These are phyloP conservation scores for Acanthurus leucopareius DNA, from an alignment of 2,797 vertebrate genomes.

Conservation along the genomic window DNA sequence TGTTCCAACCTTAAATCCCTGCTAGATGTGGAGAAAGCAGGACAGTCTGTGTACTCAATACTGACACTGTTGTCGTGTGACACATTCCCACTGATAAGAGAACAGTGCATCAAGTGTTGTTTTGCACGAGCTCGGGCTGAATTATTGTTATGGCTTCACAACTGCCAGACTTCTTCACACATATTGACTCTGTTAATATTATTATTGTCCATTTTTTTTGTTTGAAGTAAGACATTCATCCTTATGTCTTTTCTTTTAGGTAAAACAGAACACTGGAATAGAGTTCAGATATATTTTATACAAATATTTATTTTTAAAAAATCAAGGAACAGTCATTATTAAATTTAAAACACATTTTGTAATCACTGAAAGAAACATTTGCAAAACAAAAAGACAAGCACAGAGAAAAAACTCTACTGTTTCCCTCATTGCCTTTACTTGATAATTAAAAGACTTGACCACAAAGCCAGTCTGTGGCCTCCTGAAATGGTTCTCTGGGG, in stretches of 20 bases:
- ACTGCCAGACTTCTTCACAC: background rate
- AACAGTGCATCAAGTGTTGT: conserved; percentile 48
- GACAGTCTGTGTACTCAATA: conserved; percentile 15
- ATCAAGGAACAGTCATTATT: background rate
- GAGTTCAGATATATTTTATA: conserved; percentile 27
- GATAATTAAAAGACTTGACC: conserved; percentile 30
- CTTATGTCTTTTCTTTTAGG: background rate
- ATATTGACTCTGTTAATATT: background rate
- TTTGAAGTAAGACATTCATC: background rate
- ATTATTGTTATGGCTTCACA: conserved; percentile 36
- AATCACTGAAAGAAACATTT: background rate
- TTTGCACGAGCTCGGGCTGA: background rate
- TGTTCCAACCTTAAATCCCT: conserved; percentile 50
- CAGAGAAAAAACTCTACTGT: background rate
- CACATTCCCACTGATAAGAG: conserved; percentile 48
- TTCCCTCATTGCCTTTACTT: conserved; percentile 10
- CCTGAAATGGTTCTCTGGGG: background rate
- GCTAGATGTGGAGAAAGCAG: conserved; percentile 22
- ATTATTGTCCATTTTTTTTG: background rate
- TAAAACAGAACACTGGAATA: background rate
- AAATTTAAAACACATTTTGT: conserved; percentile 17
- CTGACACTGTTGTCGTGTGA: conserved; percentile 58
- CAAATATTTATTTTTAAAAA: conserved; percentile 15
- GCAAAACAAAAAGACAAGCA: conserved; percentile 3
- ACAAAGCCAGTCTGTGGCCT: conserved; percentile 27